Conservation (phyloP, 2,797 vertebrate species). For the Argyrosomus regius region DNA sequence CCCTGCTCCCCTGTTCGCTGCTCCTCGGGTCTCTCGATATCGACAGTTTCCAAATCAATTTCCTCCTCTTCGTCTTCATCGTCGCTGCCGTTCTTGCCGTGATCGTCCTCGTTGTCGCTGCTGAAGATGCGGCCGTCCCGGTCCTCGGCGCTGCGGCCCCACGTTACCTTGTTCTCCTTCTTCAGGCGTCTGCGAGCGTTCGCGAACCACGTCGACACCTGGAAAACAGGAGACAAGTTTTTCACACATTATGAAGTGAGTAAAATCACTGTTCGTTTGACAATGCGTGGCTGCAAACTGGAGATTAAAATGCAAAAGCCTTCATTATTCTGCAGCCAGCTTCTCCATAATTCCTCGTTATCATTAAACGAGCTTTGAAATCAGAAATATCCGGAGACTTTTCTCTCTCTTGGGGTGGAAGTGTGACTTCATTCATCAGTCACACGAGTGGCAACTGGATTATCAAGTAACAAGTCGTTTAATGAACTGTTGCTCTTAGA, state of each 20-base stretch:
- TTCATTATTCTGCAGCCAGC: background rate
- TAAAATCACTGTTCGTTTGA: background rate
- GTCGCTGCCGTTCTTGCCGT: conserved; percentile 92
- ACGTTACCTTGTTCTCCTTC: conserved; percentile 97
- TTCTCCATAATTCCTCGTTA: background rate
- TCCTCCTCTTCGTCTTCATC: conserved; percentile 96
- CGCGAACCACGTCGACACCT: conserved; percentile 97
- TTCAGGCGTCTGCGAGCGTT: conserved; percentile 93
- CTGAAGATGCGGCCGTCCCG: conserved; percentile 94
- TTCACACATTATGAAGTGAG: background rate
- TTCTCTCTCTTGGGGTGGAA: background rate
- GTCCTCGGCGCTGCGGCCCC: conserved; percentile 96
- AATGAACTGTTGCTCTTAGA: background rate
- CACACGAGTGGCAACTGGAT: background rate
- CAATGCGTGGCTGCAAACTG: too few relatives aligned
- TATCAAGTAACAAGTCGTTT: background rate
- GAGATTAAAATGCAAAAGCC: background rate
- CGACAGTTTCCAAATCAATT: conserved; percentile 97
- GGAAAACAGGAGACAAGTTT: background rate
- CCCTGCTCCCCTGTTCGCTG: conserved; percentile 88
- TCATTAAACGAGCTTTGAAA: conserved; percentile 11
- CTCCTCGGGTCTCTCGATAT: conserved; percentile 91
- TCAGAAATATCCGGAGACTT: conserved; percentile 17
- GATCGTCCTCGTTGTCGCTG: conserved; percentile 95
- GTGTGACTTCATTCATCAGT: background rate